A percentile compares a stretch with the other conserved stretches of the same genome.
These are phyloP conservation scores for Amblyjoppa fuscipennis DNA, from an alignment of 2,888 invertebrate genomes.

Conservation along the genomic window DNA sequence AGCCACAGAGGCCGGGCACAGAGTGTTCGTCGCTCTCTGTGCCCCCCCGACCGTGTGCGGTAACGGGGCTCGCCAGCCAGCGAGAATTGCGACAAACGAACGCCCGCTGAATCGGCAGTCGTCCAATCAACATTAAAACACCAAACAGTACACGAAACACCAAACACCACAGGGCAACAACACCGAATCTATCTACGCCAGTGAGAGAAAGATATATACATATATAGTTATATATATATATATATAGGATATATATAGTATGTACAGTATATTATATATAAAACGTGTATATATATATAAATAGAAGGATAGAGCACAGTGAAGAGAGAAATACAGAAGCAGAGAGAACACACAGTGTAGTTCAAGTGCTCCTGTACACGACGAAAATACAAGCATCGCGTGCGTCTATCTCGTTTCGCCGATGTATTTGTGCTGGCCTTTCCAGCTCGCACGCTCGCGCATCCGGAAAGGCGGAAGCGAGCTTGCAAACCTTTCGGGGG, in stretches of 20 bases:
- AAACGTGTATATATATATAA: background rate
- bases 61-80: constrained; percentile 54
- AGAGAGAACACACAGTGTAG: constrained; percentile 40
- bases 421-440: constrained; percentile 46
- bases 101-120: constrained; percentile 83
- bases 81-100: constrained; percentile 82
- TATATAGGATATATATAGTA: background rate
- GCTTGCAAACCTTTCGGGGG: constrained; percentile 61
- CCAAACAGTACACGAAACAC: constrained; percentile 80
- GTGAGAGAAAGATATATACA: constrained; percentile 46
- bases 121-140: constrained; percentile 85
- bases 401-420: constrained; percentile 44
- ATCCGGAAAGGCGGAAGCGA: constrained; percentile 52
- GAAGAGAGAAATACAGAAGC: constrained; percentile 48
- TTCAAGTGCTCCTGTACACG: constrained; percentile 19
- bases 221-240: constrained; percentile 8
- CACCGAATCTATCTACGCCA: constrained; percentile 71
- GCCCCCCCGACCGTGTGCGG: constrained; percentile 39
- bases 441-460: constrained; percentile 52
- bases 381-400: constrained; percentile 44
- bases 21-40: constrained; percentile 39
- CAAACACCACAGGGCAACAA: constrained; percentile 73
- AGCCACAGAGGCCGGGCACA: constrained; percentile 27
- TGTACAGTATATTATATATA: background rate
- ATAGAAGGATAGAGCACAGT: constrained; percentile 43